Evolutionary conservation across 2,797 vertebrate species (phyloP).

Genomic region (Borostomias antarcticus): DNA sequence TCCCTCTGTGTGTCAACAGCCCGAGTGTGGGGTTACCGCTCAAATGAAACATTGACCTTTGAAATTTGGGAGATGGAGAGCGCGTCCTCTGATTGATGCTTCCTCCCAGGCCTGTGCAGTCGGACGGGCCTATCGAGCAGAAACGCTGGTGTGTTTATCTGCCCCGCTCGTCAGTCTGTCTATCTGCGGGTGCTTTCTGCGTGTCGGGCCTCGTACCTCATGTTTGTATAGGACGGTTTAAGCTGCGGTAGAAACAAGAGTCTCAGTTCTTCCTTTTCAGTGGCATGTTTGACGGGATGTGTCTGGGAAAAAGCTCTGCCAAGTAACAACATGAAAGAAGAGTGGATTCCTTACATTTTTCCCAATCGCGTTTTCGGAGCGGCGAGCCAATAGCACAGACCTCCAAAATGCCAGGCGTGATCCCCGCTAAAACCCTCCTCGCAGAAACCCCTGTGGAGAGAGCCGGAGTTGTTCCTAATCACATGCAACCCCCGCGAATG

Average conservation of each 20-base stretch:
- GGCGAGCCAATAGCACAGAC: slow-evolving; percentile 28
- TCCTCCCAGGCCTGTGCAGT: slow-evolving; percentile 29
- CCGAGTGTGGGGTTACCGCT: slow-evolving; percentile 29
- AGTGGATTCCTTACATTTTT: slow-evolving; percentile 61
- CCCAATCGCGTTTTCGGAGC: slow-evolving; percentile 25
- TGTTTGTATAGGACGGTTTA: slow-evolving; percentile 16
- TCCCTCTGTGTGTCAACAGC: slow-evolving; percentile 28
- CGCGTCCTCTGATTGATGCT: slow-evolving; percentile 30
- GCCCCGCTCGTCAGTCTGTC: slow-evolving; percentile 2
- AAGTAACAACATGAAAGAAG: slow-evolving; percentile 54
- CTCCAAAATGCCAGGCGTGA: background rate
- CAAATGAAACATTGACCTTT: slow-evolving; percentile 44
- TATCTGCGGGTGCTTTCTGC: slow-evolving; percentile 22
- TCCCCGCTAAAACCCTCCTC: background rate
- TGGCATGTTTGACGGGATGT: slow-evolving; percentile 19
- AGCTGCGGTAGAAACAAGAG: background rate
- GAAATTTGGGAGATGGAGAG: slow-evolving; percentile 26
- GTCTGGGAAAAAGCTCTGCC: slow-evolving; percentile 36
- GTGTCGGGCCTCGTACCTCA: slow-evolving; percentile 18
- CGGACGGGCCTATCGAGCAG: slow-evolving; percentile 29
- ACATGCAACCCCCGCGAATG: too few relatives aligned
- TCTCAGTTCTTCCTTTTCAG: slow-evolving; percentile 10
- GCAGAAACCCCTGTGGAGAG: background rate
- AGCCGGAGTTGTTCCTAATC: too few relatives aligned
- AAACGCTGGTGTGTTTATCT: background rate